Conservation (phyloP, 2,888 invertebrate genomes). For the Hydraecia micacea region DNA sequence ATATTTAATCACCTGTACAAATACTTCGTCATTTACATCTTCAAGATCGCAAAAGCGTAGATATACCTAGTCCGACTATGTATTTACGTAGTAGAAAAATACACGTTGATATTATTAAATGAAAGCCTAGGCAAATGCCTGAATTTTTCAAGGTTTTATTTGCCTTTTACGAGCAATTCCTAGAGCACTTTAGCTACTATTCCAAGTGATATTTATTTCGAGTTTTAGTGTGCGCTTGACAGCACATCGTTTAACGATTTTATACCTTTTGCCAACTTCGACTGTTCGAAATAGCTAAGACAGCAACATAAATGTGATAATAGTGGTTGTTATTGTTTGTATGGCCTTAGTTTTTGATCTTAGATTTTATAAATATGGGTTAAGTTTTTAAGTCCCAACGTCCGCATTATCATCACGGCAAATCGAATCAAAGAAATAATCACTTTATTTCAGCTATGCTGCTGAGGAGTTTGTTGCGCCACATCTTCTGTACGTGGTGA, state of each 20-base stretch:
- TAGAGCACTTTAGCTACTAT: conserved; percentile 25
- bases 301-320: not conserved
- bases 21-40: not conserved
- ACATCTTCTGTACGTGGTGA: too few species aligned
- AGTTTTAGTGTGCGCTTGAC: conserved; percentile 35
- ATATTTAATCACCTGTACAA: conserved; percentile 4
- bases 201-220: conserved; percentile 10
- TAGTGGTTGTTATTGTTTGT: not conserved
- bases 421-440: too few species aligned
- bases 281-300: conserved; percentile 9
- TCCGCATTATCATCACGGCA: not conserved
- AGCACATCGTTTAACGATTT: conserved; percentile 39
- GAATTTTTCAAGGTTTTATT: conserved; percentile 4
- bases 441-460: too few species aligned
- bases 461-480: too few species aligned
- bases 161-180: conserved; percentile 1
- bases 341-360: not conserved
- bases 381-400: not conserved
- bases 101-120: not conserved
- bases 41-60: not conserved
- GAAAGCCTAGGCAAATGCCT: not conserved
- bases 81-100: conserved; percentile 14
- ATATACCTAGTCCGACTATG: not conserved
- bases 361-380: not conserved
- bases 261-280: conserved; percentile 21